phyloP scores from a whole-genome alignment of 2,113 vertebrate species.

The Cyprinus carpio region DNA sequence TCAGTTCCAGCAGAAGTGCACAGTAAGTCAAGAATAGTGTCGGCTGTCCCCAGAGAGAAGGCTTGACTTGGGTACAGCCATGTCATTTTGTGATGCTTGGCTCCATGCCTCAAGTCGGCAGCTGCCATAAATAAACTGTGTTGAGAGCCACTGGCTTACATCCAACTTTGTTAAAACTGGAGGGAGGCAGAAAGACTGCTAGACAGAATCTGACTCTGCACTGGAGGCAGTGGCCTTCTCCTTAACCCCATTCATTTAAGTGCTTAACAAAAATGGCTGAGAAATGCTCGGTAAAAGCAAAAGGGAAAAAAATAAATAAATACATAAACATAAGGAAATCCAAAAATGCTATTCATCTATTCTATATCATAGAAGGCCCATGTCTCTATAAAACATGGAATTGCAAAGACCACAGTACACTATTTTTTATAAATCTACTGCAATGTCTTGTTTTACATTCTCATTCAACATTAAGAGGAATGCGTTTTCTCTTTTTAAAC shows the following conservation, averaged over 20 bases:
- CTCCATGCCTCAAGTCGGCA: slow-evolving; percentile 62
- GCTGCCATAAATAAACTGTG: slow-evolving; percentile 73
- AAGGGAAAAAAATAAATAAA: neutral
- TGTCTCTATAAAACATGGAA: neutral
- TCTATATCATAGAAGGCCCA: neutral
- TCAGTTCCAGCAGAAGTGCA: neutral
- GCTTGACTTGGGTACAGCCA: slow-evolving; percentile 63
- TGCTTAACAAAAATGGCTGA: neutral
- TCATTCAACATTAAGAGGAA: neutral
- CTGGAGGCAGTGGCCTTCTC: slow-evolving; percentile 2
- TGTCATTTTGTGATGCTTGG: slow-evolving; percentile 64
- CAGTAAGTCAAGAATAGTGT: slow-evolving; percentile 54
- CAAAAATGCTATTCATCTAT: neutral
- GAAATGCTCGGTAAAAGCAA: neutral
- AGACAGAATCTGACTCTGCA: slow-evolving; percentile 15
- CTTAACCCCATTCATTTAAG: neutral
- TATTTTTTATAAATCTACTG: neutral
- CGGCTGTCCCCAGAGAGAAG: slow-evolving; percentile 54
- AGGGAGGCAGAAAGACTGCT: neutral
- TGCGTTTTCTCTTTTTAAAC: neutral
- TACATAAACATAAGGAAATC: neutral
- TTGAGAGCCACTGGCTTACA: slow-evolving; percentile 66
- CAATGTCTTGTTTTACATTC: neutral
- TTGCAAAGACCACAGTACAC: neutral
- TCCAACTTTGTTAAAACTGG: slow-evolving; percentile 1